A percentile compares a stretch with the other conserved stretches of the same genome.
These are phyloP conservation scores for Cynopterus brachyotis DNA, from an alignment of 2,113 vertebrate genomes.

Conservation along the genomic window DNA sequence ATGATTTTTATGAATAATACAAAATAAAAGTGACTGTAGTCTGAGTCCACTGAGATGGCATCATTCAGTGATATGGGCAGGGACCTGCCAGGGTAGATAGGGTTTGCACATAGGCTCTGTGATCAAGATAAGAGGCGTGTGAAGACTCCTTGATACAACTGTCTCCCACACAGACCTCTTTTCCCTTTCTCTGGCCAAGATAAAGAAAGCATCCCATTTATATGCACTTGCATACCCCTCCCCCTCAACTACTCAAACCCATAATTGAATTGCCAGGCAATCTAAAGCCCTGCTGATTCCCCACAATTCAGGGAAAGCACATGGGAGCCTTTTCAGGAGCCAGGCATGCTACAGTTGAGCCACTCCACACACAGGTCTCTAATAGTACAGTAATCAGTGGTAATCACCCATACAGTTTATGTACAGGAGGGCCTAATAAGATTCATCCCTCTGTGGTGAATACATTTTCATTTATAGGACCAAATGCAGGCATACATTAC, in stretches of 20 bases:
- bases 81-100: not conserved
- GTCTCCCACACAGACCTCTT: accelerated
- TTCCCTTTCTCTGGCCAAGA: not conserved
- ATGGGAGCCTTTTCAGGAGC: conserved; percentile 76
- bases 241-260: not conserved
- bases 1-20: not conserved
- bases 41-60: not conserved
- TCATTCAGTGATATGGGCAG: too few relatives aligned
- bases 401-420: conserved; percentile 82
- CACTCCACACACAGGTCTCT: conserved; percentile 75
- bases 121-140: not conserved
- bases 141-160: accelerated
- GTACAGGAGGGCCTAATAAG: conserved; percentile 80
- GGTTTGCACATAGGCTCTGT: not conserved
- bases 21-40: not conserved
- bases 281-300: conserved; percentile 63
- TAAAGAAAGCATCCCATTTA: not conserved
- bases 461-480: conserved; percentile 83
- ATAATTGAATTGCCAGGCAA: not conserved
- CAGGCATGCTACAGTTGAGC: conserved; percentile 80
- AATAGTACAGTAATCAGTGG: conserved; percentile 84
- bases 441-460: conserved; percentile 80
- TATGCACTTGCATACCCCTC: not conserved
- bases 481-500: conserved; percentile 81
- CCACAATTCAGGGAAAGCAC: conserved; percentile 70